Evolutionary conservation across 2,797 vertebrate species (phyloP), one percentile per base, ranked within the genome.

Genomic region (Rhynchonycteris naso): DNA sequence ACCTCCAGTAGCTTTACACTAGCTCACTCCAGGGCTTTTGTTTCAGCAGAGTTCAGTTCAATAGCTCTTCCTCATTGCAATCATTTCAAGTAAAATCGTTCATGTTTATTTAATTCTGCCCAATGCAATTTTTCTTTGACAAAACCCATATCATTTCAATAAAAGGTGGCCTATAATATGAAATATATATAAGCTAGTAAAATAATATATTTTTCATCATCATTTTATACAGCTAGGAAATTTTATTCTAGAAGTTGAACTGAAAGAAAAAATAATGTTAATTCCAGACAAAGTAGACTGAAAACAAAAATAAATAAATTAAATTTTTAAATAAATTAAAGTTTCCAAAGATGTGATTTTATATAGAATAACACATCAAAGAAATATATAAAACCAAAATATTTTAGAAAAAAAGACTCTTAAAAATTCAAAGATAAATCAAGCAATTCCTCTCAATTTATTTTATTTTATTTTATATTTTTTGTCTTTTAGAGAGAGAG

Each of bases 241-340:
- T 33, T 52, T 80, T 12, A 24, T 89, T 72, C n/a, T 72, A 90
- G 33, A 92, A 83, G 2, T 50, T 79, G n/a, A 95, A 16, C n/a
- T 83, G 47, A 74, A 91, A 88, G 56, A 56, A 80, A 56, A 80
- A 52, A 52, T 26, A 56, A 78, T 38, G 5, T 22, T 79, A 92
- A 65, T 24, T 88, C 68, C 14, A 75, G 38, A 50, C 18, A 80
- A 94, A 93, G 28, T 58, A 68, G 15, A 93, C 9, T 92, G 21
- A 85, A 90, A 92, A 47, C 7, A 92, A 76, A 90, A 79, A 59
- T 24, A 74, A 80, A 54, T 43, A 76, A 80, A 43, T 66, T 69
- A 61, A 88, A 52, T 16, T 35, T 90, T 58, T 87, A 71, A 38
- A 74, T 50, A 92, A 65, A 74, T 63, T 75, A 80, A 76, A 89